Conservation (phyloP, 2,113 vertebrate genomes). For the Formicarius rufipectus region DNA sequence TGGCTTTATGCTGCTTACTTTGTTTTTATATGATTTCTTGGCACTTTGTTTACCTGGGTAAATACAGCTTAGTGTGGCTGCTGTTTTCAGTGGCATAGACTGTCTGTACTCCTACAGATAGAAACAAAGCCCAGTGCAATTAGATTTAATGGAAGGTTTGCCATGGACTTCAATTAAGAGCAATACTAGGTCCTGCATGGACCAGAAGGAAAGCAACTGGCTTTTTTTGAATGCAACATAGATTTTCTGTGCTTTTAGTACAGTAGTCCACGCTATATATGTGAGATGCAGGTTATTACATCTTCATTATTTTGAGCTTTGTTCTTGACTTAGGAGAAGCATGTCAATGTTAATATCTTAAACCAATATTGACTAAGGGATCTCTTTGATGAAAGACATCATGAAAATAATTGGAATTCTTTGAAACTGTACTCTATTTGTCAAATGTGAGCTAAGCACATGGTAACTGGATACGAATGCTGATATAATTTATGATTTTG, state of each 20-base stretch:
- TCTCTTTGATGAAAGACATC: background rate
- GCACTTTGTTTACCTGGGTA: conserved; percentile 23
- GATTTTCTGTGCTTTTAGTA: background rate
- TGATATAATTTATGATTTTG: background rate
- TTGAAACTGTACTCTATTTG: background rate
- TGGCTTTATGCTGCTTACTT: conserved; percentile 3
- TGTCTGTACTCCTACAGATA: background rate
- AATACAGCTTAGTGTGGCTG: background rate
- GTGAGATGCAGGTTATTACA: background rate
- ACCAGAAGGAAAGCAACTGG: background rate
- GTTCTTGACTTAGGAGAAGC: background rate
- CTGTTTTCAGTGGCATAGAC: background rate
- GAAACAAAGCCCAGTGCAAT: background rate
- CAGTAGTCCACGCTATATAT: background rate
- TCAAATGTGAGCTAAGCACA: background rate
- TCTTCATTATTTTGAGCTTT: background rate
- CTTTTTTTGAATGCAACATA: background rate
- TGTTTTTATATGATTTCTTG: conserved; percentile 12
- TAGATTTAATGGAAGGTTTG: background rate
- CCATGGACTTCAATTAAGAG: background rate
- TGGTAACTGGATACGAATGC: background rate
- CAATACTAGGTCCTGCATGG: background rate
- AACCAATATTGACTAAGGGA: background rate
- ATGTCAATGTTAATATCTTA: background rate
- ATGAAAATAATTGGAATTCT: background rate